Evolutionary conservation across 2,888 invertebrate genomes (phyloP), one percentile per base, ranked within the genome.

Genomic region (Caenorhabditis imperialis): DNA sequence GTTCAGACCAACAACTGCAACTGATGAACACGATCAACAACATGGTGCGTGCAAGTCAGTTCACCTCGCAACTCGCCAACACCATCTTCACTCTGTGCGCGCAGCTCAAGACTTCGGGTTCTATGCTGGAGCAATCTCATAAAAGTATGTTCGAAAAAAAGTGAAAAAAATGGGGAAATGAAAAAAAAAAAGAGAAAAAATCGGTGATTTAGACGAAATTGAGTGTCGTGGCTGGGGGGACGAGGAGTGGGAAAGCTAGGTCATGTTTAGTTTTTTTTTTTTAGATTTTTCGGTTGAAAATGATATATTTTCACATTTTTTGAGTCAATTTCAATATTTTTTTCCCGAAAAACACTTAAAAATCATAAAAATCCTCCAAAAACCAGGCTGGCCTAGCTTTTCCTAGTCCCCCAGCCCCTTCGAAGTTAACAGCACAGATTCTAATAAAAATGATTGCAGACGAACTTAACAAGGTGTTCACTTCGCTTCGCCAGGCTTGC

Each of bases 381-480:
- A n/a, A n/a, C n/a, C n/a, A n/a, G n/a, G n/a, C n/a, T n/a, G n/a
- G n/a, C n/a, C n/a, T n/a, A n/a, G n/a, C n/a, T n/a, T n/a, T n/a
- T n/a, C n/a, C n/a, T n/a, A n/a, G n/a, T n/a, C n/a, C n/a, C n/a
- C n/a, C n/a, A n/a, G n/a, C n/a, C n/a, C n/a, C n/a, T n/a, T n/a
- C n/a, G n/a, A n/a, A n/a, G n/a, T n/a, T n/a, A n/a, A n/a, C n/a
- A n/a, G n/a, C n/a, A n/a, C n/a, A n/a, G n/a, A n/a, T n/a, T n/a
- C n/a, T 20, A n/a, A n/a, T 6, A 18, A 57, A 22, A 20, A 16
- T 3, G 4, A 44, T 74, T 78, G 12, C 58, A 86, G 86, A 75
- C 63, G 87, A 87, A 44, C 63, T 87, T 27, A 87, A 87, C 75
- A 81, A 79, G 33, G 84, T 85, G 25, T 87, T 87, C 75, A 83